Conservation (phyloP, 2,888 invertebrate genomes). For the Polietes domitor region DNA sequence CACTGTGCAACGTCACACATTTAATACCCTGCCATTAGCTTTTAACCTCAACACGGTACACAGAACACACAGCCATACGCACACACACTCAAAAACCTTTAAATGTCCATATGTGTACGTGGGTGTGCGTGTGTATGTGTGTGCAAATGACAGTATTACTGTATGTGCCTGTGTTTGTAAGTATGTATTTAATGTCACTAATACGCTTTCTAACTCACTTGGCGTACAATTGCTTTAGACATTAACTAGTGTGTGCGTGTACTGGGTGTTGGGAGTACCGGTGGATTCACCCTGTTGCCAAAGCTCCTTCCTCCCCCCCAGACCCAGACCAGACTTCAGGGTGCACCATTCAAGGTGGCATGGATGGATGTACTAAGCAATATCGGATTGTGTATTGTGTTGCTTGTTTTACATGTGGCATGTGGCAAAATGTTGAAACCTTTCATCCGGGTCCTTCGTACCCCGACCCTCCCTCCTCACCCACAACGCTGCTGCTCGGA, state of each 20-base stretch:
- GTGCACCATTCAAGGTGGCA: constrained; percentile 43
- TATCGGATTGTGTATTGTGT: constrained; percentile 17
- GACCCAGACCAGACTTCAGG: constrained; percentile 21
- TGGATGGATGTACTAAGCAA: not conserved
- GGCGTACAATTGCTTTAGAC: constrained; percentile 2
- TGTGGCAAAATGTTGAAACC: not conserved
- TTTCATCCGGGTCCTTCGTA: not conserved
- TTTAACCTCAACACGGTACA: constrained; percentile 52
- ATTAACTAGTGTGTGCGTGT: not conserved
- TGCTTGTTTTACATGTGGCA: constrained; percentile 10
- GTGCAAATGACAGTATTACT: too few species aligned
- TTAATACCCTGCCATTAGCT: constrained; percentile 61
- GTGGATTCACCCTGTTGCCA: too few species aligned
- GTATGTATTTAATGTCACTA: constrained; percentile 12
- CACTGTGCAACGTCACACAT: constrained; percentile 1
- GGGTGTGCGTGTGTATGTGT: too few species aligned
- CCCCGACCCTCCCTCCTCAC: too few species aligned
- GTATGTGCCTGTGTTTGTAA: not conserved
- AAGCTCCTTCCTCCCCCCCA: constrained; percentile 11
- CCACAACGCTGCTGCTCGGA: not conserved
- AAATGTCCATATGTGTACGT: not conserved
- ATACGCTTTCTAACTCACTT: not conserved
- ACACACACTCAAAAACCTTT: not conserved
- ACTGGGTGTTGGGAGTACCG: not conserved
- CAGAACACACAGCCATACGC: not conserved